Base-by-base conservation (phyloP, 2,113 vertebrate species). In the Scalopus aquaticus region DNA sequence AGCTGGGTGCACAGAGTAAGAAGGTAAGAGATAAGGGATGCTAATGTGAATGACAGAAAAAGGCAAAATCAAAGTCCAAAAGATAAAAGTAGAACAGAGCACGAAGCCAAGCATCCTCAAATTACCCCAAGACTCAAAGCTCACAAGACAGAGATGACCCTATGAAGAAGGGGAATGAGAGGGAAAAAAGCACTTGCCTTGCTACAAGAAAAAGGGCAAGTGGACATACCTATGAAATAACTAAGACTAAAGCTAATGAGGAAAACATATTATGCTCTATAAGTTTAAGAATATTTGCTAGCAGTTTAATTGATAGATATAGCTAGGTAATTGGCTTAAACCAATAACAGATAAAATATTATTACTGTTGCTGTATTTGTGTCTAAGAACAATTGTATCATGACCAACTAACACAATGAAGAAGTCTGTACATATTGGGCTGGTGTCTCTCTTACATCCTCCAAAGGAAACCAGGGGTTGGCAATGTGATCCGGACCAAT, bases 191-290 rank as follows among this genome's bases (percentile, higher is more conserved):
- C 5, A 26, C 54, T 6, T 35, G 39, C 2, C 60, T 12, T 81
- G 60, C 39, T 69, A 17, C 37, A 80, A 39, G 76, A 54, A 70
- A 82, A 79, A 56, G 56, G 83, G 28, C 12, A 83, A 88, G 64
- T 49, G 22, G 26, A 86, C 32, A 37, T 56, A 79, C 85, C 74
- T 60, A 30, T 62, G 22, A 81, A 80, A 82, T 11, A 78, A 67
- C 37, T 49, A 88, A 46, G 56, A 56, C 56, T n/a, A 88, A 83
- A 93, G 54, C 32, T 73, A 80, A 78, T 37, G 46, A 94, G 72
- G 81, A 84, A 88, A 87, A 78, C 20, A 26, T 26, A 77, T 60
- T 37, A 67, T 42, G 37, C 44, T 72, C 11, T 32, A 8, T 81
- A 69, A 81, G 32, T 39, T 37, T 56, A 86, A 77, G 56, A 69